Conservation (phyloP, 2,888 invertebrate species). For the Melolontha melolontha region DNA sequence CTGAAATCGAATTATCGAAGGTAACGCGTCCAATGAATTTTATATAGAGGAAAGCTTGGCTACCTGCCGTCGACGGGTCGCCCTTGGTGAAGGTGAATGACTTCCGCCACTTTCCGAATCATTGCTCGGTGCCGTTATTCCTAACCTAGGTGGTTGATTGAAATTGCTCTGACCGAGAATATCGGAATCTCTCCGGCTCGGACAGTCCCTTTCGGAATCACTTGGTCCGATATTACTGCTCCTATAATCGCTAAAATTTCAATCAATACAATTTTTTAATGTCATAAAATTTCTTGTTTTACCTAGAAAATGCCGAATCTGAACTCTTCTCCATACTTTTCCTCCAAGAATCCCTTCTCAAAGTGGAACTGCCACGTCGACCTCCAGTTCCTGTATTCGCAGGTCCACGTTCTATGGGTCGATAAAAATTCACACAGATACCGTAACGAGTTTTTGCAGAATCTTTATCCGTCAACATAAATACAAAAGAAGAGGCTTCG, state of each 20-base stretch:
- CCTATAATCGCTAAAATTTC: constrained; percentile 85
- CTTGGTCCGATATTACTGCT: constrained; percentile 91
- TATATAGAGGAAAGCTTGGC: constrained; percentile 36
- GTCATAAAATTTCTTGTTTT: not conserved
- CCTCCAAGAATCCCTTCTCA: constrained; percentile 89
- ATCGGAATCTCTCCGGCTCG: constrained; percentile 79
- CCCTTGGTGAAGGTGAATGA: constrained; percentile 87
- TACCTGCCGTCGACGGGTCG: constrained; percentile 82
- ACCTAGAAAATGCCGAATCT: constrained; percentile 94
- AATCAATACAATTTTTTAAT: constrained; percentile 4
- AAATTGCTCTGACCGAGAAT: constrained; percentile 43
- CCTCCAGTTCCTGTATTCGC: constrained; percentile 58
- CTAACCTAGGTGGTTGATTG: constrained; percentile 70
- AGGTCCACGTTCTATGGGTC: constrained; percentile 81
- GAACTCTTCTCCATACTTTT: constrained; percentile 93
- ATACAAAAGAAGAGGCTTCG: constrained; percentile 97
- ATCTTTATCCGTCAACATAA: constrained; percentile 98
- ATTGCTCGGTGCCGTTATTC: constrained; percentile 74
- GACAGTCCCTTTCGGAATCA: constrained; percentile 89
- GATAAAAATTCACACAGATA: constrained; percentile 98
- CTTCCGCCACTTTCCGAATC: constrained; percentile 92
- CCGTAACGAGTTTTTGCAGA: constrained; percentile 95
- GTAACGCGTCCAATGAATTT: constrained; percentile 8
- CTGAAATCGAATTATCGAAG: constrained; percentile 66
- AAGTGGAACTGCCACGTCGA: constrained; percentile 69